These are phyloP conservation scores for Nomada fucata DNA, from an alignment of 2,888 invertebrate genomes.

Conservation along the genomic window DNA sequence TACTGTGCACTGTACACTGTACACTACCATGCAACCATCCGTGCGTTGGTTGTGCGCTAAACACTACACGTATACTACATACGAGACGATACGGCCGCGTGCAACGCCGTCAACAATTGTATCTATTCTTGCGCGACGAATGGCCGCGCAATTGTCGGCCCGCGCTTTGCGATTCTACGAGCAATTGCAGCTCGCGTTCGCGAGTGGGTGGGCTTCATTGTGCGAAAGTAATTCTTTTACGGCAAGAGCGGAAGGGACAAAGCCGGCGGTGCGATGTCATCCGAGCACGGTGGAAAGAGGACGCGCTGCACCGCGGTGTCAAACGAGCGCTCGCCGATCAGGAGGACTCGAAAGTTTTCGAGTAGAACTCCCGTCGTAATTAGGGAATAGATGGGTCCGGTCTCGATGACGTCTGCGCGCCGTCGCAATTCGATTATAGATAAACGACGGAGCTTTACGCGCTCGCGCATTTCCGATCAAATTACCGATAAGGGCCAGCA, in stretches of 20 bases:
- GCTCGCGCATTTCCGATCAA: slow-evolving; percentile 24
- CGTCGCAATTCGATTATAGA: slow-evolving; percentile 43
- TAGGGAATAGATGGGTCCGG: background rate
- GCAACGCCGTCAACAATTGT: slow-evolving; percentile 24
- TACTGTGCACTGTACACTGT: too few species aligned
- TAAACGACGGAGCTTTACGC: slow-evolving; percentile 1
- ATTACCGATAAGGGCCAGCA: slow-evolving; percentile 23
- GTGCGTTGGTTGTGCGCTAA: too few species aligned
- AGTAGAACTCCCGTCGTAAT: background rate
- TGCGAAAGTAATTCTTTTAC: background rate
- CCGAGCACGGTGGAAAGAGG: too few species aligned
- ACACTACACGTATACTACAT: background rate
- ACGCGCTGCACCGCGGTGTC: too few species aligned
- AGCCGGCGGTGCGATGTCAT: background rate
- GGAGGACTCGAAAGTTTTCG: background rate
- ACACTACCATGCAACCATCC: too few species aligned
- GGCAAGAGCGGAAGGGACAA: background rate
- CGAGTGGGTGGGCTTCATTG: slow-evolving; percentile 1
- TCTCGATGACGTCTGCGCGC: background rate
- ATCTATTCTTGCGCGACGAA: slow-evolving; percentile 26
- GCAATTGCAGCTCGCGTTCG: background rate
- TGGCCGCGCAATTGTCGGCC: slow-evolving; percentile 26
- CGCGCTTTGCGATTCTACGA: slow-evolving; percentile 20
- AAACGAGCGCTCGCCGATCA: too few species aligned
- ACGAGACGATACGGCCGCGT: background rate